Evolutionary conservation across 2,113 vertebrate species (phyloP).

Genomic region (Lagopus leucura): DNA sequence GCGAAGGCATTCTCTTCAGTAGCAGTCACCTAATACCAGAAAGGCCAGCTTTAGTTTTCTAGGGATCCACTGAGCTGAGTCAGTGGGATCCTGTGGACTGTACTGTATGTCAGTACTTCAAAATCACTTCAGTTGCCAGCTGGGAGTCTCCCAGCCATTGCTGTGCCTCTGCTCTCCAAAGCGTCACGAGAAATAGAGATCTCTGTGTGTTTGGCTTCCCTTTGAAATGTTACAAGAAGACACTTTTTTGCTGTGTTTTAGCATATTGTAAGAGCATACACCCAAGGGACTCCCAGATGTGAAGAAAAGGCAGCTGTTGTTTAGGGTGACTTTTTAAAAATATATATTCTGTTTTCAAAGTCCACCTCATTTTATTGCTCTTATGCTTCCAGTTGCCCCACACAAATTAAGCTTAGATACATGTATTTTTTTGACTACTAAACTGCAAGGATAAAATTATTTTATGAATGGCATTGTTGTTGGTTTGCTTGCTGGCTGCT

Average conservation of each 20-base stretch:
- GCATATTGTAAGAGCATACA: background rate
- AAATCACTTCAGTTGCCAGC: constrained; percentile 5
- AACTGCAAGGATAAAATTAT: background rate
- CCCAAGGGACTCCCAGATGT: constrained; percentile 1
- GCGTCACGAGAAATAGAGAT: background rate
- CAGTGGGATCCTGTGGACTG: background rate
- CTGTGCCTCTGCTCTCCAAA: constrained; percentile 11
- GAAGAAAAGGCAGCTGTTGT: constrained; percentile 14
- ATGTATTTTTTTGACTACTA: background rate
- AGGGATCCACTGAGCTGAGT: constrained; percentile 17
- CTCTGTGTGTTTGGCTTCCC: constrained; percentile 6
- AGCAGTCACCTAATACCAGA: background rate
- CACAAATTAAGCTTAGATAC: constrained; percentile 29
- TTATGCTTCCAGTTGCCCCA: background rate
- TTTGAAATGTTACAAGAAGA: constrained; percentile 58
- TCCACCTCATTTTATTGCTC: constrained; percentile 3
- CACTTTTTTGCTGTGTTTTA: constrained; percentile 42
- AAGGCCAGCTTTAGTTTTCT: constrained; percentile 26
- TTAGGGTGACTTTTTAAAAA: background rate
- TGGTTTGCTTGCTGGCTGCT: background rate
- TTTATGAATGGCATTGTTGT: background rate
- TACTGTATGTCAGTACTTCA: background rate
- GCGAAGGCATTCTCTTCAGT: background rate
- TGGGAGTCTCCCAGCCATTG: background rate
- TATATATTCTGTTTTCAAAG: constrained; percentile 34